Base-by-base conservation (phyloP, 2,797 vertebrate genomes). In the Neopelma chrysocephalum region DNA sequence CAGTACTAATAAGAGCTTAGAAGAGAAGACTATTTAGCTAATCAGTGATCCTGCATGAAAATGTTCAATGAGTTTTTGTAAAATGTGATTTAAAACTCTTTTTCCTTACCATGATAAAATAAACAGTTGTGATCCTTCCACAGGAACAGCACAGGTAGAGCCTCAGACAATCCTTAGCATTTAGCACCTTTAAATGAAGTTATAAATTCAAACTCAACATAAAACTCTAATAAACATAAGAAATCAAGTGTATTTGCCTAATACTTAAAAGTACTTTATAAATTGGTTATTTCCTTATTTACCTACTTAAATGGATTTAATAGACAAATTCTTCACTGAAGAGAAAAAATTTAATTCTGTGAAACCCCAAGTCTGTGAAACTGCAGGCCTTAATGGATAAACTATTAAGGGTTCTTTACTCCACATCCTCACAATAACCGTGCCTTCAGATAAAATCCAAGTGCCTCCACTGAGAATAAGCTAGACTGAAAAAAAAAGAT, bases 401-500 rank as follows among this genome's bases (percentile, higher is more conserved):
- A 32, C 45, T 43, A 60, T 89, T 93, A 78, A 58, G 21, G 12
- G 25, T 51, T 62, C 42, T 90, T 56, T 78, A 81, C 12, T 93
- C 31, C 54, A 75, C 34, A 76, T 73, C 54, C 65, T 93, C 42
- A 82, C 27, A 80, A 21, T 36, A 91, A 88, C 57, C 10, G 32
- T 42, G 38, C 21, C 69, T 66, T 81, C 75, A 86, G 84, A 88
- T 31, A 91, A 94, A 93, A 94, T 48, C 61, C 89, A 75, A 19
- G 79, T 90, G 26, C 53, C 88, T 93, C 62, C 76, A 78, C 72
- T 81, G 90, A 96, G 76, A 95, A 94, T 68, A 93, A 94, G 38
- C 48, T 92, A 95, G 65, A 85, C 60, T 21, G 62, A 47, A 68
- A 69, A 65, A 71, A 45, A n/a, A 29, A 38, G 10, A 75, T 32